Evolutionary conservation across 2,113 vertebrate genomes (phyloP), one percentile per base, ranked within the genome.

Genomic region (Chloropsis hardwickii): DNA sequence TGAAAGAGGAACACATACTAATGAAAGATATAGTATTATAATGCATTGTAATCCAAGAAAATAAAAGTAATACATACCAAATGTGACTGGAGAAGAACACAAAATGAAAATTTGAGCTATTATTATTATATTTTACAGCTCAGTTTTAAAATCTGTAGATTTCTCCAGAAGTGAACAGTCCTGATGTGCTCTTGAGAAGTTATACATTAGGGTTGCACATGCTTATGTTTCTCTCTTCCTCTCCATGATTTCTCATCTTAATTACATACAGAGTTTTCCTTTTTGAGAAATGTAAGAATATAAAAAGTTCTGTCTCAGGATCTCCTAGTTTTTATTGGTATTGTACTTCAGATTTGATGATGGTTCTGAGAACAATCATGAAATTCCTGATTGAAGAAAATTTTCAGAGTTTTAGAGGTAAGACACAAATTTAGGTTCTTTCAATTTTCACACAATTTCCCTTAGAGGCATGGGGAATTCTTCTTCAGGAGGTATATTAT

Each of bases 381-480:
- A 81, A 61, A 42, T 62, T 73, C 65, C 44, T 22, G 13, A 77
- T 9, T 44, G 23, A 64, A 65, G 20, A 28, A n/a, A 64, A 19
- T 73, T 64, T 78, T 50, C 31, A 37, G 51, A 58, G 22, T 50
- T 78, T 51, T 47, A 66, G 51, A 66, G 4, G 4, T 67, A 20
- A 66, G 25, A 37, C 5, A 29, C 12, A n/a, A 69, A 56, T 40
- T 40, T 72, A 58, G 2, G 5, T 67, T 45, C 53, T 72, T 76
- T 39, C 29, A 0, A 0, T 62, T 92, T 74, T 56, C 25, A 60
- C 7, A 23, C 0, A 1, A 53, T 66, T 61, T 31, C 24, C 50
- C 11, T 69, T 50, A 60, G 77, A 77, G 25, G 10, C 2, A 1
- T 25, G 28, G 7, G 6, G 7, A 70, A 60, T 73, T 84, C 24